Evolutionary conservation across 64 coral and sea anemone species (phyloP).

Genomic region (Astreopora myriophthalma): DNA sequence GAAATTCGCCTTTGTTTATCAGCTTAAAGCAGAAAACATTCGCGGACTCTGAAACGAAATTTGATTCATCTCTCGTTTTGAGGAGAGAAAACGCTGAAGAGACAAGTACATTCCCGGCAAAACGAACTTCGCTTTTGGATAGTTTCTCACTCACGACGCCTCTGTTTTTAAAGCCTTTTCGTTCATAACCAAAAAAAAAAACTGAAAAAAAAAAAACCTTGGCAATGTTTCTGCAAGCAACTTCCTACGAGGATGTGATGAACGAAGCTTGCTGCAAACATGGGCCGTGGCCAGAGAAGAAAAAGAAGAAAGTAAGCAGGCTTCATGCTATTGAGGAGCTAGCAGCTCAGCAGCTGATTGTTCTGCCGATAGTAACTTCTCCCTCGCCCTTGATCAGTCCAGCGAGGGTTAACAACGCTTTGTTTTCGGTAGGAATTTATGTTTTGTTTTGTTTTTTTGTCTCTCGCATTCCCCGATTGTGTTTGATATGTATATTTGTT

Average conservation of each 20-base stretch:
- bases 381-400: not conserved
- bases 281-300: not conserved
- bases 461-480: not conserved
- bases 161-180: not conserved
- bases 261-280: not conserved
- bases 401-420: not conserved
- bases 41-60: not conserved
- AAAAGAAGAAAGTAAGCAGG: not conserved
- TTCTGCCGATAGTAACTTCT: not conserved
- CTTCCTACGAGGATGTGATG: not conserved
- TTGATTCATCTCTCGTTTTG: not conserved
- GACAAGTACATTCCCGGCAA: not conserved
- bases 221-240: not conserved
- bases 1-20: not conserved
- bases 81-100: too few relatives aligned
- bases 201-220: not conserved
- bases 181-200: too few relatives aligned
- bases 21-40: not conserved
- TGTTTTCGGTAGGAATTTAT: not conserved
- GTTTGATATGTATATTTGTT: too few relatives aligned
- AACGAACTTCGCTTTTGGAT: not conserved
- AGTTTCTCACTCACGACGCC: not conserved
- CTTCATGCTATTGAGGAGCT: constrained; percentile 2
- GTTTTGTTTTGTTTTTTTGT: not conserved
- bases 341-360: not conserved